Evolutionary conservation across 2,113 vertebrate genomes (phyloP).

Genomic region (Tyto alba): DNA sequence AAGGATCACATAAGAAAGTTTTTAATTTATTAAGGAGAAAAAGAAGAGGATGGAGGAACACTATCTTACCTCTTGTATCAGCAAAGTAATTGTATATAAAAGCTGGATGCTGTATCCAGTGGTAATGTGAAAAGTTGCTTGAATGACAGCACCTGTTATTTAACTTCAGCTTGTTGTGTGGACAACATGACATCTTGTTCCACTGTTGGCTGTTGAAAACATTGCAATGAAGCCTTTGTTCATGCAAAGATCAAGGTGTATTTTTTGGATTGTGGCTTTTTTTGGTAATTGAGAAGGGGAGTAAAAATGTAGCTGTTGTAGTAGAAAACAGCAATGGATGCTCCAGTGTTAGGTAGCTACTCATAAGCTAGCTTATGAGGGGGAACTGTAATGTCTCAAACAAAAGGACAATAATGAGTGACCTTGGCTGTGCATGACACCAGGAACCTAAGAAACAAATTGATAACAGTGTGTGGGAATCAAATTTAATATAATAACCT

Average conservation of each 20-base stretch:
- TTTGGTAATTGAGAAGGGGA: not conserved
- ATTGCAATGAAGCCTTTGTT: not conserved
- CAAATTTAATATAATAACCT: not conserved
- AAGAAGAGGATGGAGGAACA: not conserved
- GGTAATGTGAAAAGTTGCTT: not conserved
- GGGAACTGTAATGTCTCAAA: not conserved
- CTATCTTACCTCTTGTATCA: not conserved
- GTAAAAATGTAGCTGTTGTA: not conserved
- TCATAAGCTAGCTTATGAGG: no score
- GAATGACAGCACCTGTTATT: not conserved
- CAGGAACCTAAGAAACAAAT: constrained; percentile 24
- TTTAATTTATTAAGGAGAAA: not conserved
- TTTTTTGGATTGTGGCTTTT: not conserved
- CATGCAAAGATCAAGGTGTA: not conserved
- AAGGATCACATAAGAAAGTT: not conserved
- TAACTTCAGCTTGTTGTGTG: not conserved
- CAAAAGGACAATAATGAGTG: not conserved
- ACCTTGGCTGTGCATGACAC: not conserved
- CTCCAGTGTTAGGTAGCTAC: not conserved
- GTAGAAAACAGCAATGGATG: not conserved
- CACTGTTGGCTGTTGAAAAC: not conserved
- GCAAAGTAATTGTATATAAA: not conserved
- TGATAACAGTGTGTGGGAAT: constrained; percentile 26
- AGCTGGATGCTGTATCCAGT: not conserved
- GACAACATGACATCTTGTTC: not conserved